A percentile compares a stretch with the other conserved stretches of the same genome.
These are phyloP conservation scores for Sphenopsis melanotis DNA, from an alignment of 2,797 vertebrate genomes.

Conservation along the genomic window DNA sequence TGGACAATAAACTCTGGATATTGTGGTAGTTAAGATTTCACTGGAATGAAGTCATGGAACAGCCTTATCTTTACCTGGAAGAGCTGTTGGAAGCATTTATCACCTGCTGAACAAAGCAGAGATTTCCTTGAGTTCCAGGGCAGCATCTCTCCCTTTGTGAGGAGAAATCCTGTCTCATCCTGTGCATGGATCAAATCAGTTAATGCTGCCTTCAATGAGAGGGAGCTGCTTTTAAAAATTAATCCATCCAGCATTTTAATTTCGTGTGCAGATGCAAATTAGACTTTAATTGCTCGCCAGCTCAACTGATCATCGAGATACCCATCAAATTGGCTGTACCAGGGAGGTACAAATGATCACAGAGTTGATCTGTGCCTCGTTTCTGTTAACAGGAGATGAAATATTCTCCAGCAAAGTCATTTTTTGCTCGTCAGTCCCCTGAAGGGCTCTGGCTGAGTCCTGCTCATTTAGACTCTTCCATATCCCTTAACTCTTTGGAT, in stretches of 20 bases:
- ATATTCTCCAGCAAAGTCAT: background rate
- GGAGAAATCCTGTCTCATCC: background rate
- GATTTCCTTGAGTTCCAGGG: background rate
- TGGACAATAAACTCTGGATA: background rate
- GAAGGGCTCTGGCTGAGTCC: background rate
- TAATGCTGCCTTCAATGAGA: background rate
- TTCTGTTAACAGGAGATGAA: slow-evolving; percentile 2
- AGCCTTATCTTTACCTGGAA: background rate
- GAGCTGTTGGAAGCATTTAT: background rate
- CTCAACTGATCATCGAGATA: background rate
- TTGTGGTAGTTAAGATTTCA: background rate
- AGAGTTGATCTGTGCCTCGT: background rate
- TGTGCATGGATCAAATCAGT: background rate
- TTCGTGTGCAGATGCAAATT: background rate
- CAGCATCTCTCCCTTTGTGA: background rate
- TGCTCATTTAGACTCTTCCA: background rate
- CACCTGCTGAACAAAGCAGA: background rate
- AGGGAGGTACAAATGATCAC: background rate
- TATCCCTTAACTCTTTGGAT: background rate
- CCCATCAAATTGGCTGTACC: background rate
- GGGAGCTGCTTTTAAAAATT: background rate
- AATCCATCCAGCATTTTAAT: slow-evolving; percentile 19
- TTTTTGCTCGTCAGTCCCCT: background rate
- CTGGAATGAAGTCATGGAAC: background rate
- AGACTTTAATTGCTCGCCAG: slow-evolving; percentile 1